These are phyloP conservation scores for Syrmaticus mikado DNA, from an alignment of 2,113 vertebrate genomes.

Conservation along the genomic window DNA sequence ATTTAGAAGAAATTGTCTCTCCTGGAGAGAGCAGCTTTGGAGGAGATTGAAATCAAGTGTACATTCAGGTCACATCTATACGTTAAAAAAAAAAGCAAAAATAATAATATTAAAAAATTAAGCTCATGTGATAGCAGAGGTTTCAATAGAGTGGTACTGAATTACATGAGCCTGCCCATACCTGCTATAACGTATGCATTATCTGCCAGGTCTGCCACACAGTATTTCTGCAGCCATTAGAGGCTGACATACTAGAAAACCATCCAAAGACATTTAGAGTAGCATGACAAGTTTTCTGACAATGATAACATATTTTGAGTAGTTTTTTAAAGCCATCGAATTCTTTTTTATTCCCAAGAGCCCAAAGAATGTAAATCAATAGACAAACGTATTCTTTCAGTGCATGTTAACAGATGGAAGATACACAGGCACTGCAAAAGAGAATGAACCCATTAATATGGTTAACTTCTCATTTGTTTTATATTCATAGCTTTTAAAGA, in stretches of 20 bases:
- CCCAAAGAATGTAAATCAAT: background rate
- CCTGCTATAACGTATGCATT: background rate
- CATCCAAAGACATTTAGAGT: background rate
- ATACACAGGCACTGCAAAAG: background rate
- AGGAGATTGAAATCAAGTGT: background rate
- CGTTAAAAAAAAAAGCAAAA: background rate
- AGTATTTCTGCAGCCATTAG: background rate
- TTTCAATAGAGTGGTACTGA: background rate
- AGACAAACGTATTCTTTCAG: background rate
- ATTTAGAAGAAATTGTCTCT: background rate
- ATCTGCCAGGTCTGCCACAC: background rate
- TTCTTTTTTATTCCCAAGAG: background rate
- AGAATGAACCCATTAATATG: background rate
- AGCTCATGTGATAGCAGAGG: background rate
- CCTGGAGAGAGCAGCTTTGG: background rate
- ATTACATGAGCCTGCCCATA: accelerated
- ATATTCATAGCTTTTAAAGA: background rate
- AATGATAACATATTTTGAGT: background rate
- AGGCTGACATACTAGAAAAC: background rate
- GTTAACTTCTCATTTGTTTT: background rate
- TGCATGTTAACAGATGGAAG: background rate
- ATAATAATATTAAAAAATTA: no score
- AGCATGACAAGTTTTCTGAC: background rate
- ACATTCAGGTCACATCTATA: background rate
- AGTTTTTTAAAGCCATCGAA: background rate